These are phyloP conservation scores for Phylloscopus whistleri DNA, from an alignment of 2,113 vertebrate species.

Conservation along the genomic window DNA sequence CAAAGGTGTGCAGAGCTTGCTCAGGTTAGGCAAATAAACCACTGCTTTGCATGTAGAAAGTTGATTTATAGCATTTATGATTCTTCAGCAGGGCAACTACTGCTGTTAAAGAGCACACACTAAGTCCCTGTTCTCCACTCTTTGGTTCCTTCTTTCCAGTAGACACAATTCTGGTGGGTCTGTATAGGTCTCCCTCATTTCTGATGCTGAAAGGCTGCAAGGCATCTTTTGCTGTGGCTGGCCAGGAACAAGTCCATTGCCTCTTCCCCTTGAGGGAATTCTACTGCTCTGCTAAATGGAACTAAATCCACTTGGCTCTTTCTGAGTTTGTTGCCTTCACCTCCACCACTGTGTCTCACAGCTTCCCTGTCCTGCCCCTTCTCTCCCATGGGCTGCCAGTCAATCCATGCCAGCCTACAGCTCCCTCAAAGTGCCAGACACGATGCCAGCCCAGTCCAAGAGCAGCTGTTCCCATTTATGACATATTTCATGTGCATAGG, in stretches of 20 bases:
- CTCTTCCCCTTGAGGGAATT: not conserved
- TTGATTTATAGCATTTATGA: not conserved
- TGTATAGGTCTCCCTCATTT: not conserved
- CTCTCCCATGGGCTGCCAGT: not conserved
- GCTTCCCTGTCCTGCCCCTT: not conserved
- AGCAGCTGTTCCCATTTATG: conserved; percentile 19
- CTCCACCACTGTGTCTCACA: not conserved
- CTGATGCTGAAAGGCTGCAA: not conserved
- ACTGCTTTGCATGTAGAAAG: not conserved
- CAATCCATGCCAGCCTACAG: not conserved
- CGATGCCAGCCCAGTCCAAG: not conserved
- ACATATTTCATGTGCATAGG: not conserved
- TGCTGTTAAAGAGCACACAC: not conserved
- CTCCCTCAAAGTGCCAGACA: not conserved
- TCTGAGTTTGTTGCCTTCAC: not conserved
- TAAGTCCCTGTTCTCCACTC: not conserved
- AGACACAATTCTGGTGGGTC: not conserved
- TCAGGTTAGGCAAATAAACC: not conserved
- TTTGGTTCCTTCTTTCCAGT: not conserved
- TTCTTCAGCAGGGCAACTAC: not conserved
- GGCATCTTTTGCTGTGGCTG: not conserved
- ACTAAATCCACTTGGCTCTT: not conserved
- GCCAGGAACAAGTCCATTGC: not conserved
- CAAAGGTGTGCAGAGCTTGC: not conserved
- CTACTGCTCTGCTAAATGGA: not conserved